Evolutionary conservation across 2,888 invertebrate species (phyloP).

Genomic region (Drosophila conformis): DNA sequence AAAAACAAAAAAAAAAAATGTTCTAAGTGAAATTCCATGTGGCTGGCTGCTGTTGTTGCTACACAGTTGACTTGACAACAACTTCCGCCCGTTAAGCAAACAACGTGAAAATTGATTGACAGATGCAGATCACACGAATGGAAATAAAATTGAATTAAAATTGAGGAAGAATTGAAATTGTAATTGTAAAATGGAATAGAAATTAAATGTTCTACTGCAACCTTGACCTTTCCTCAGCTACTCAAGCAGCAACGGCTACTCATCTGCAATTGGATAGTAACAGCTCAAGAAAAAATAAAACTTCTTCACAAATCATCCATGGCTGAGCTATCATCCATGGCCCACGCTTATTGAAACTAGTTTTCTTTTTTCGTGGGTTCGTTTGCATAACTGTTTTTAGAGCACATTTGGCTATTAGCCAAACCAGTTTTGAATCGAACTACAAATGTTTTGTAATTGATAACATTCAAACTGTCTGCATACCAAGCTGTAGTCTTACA

Average conservation of each 20-base stretch:
- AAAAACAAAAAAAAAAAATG: constrained; percentile 17
- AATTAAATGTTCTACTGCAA: constrained; percentile 8
- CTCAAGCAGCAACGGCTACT: neutral
- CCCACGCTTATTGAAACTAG: constrained; percentile 20
- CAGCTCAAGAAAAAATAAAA: neutral
- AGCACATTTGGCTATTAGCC: constrained; percentile 3
- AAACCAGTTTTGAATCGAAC: constrained; percentile 18
- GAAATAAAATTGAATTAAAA: constrained; percentile 2
- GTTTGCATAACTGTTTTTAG: constrained; percentile 34
- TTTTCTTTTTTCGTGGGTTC: constrained; percentile 9
- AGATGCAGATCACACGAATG: constrained; percentile 54
- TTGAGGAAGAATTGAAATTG: neutral
- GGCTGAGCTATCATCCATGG: constrained; percentile 2
- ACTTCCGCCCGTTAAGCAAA: constrained; percentile 63
- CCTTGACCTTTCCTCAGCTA: constrained; percentile 28
- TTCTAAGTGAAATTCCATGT: constrained; percentile 54
- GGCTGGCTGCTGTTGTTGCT: constrained; percentile 6
- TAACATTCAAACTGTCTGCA: constrained; percentile 4
- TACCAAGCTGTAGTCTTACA: neutral
- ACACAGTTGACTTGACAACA: constrained; percentile 48
- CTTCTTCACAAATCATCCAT: neutral
- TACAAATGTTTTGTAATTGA: constrained; percentile 10
- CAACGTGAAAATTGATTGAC: constrained; percentile 66
- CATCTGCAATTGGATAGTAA: neutral
- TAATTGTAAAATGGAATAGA: neutral